Percentiles rank a stretch among this genome's conserved stretches.
Evolutionary conservation across 2,888 invertebrate species (phyloP).

Genomic region (Hypselothyrea guttata): DNA sequence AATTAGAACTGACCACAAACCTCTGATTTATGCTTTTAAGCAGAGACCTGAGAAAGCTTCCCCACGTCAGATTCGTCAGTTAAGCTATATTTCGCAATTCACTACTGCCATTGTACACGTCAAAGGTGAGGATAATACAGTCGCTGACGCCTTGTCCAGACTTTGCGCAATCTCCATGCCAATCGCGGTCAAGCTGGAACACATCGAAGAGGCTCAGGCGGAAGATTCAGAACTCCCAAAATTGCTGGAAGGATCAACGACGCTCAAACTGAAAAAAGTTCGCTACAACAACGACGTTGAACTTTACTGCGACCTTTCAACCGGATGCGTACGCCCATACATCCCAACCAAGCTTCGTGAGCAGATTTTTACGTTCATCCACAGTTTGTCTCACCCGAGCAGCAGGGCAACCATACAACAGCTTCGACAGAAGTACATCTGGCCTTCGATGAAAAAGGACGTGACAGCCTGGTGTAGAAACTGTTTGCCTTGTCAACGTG

Average conservation of each 20-base stretch:
- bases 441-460: background rate
- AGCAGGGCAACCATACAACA: background rate
- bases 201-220: background rate
- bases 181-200: background rate
- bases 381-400: background rate
- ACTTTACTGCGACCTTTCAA: background rate
- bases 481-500: background rate
- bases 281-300: background rate
- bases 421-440: background rate
- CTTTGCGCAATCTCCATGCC: background rate
- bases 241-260: background rate
- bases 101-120: no score
- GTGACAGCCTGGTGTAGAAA: background rate
- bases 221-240: background rate
- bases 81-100: background rate
- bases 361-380: background rate
- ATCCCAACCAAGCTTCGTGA: background rate
- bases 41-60: conserved; percentile 12
- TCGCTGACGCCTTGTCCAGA: background rate
- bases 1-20: background rate
- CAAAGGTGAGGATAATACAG: background rate
- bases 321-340: background rate
- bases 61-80: conserved; percentile 1
- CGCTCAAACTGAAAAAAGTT: background rate
- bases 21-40: background rate